These are phyloP conservation scores for Ephialtes manifestator DNA, from an alignment of 2,888 invertebrate genomes.

Conservation along the genomic window DNA sequence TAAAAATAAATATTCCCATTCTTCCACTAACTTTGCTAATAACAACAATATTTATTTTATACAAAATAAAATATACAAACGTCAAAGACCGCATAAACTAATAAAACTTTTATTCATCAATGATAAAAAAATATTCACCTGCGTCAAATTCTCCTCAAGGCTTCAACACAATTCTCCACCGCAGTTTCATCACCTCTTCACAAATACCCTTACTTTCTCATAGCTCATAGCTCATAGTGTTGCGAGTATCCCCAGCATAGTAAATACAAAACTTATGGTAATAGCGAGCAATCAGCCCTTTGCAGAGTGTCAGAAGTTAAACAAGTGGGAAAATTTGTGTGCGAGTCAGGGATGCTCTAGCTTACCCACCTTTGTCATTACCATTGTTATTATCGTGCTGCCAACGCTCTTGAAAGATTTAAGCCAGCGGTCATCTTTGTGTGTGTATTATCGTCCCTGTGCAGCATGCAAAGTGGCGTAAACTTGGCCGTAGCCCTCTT, in stretches of 20 bases:
- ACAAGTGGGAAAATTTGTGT: background rate
- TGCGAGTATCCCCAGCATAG: background rate
- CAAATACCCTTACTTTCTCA: slow-evolving; percentile 27
- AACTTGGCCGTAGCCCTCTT: slow-evolving; percentile 48
- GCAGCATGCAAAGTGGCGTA: slow-evolving; percentile 34
- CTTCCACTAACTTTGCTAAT: no score
- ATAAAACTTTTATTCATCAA: no score
- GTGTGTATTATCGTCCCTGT: slow-evolving; percentile 29
- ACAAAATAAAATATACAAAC: no score
- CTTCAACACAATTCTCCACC: background rate
- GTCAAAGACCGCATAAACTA: no score
- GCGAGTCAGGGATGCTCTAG: background rate
- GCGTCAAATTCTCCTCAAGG: slow-evolving; percentile 12
- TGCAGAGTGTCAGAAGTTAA: slow-evolving; percentile 1
- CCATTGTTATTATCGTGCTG: background rate
- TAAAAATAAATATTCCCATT: no score
- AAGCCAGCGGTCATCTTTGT: slow-evolving; percentile 15
- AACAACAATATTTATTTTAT: no score
- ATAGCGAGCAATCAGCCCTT: background rate
- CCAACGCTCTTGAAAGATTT: slow-evolving; percentile 4
- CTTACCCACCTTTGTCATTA: background rate
- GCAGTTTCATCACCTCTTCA: slow-evolving; percentile 32
- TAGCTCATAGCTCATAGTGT: no score
- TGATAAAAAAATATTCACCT: slow-evolving; percentile 19
- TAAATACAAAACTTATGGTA: slow-evolving; percentile 10